Evolutionary conservation across 2,113 vertebrate species (phyloP).

Genomic region (Cyphomyrus discorhynchus): DNA sequence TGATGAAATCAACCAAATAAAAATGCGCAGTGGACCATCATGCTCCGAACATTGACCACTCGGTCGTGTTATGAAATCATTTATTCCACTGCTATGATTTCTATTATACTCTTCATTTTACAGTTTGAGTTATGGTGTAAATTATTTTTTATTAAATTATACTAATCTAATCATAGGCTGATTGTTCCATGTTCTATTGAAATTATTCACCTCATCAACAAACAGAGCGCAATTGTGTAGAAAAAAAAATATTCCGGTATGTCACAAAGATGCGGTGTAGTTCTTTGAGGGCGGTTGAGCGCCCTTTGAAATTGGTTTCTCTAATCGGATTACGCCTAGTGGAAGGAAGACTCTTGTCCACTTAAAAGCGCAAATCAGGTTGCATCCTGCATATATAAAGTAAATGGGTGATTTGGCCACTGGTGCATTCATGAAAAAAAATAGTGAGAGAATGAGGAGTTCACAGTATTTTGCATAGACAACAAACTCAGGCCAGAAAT

Average conservation of each 20-base stretch:
- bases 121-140: neutral
- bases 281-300: neutral
- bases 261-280: neutral
- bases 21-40: neutral
- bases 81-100: neutral
- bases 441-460: neutral
- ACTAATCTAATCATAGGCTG: neutral
- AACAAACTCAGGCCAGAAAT: neutral
- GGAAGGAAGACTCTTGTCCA: neutral
- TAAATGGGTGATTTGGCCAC: neutral
- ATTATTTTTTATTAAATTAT: neutral
- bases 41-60: neutral
- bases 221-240: neutral
- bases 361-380: neutral
- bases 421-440: neutral
- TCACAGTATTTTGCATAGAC: neutral
- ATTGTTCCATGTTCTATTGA: neutral
- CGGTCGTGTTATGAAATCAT: neutral
- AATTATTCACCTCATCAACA: conserved; percentile 1
- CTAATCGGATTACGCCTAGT: neutral
- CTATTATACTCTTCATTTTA: neutral
- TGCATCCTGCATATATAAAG: neutral
- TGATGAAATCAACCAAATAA: neutral
- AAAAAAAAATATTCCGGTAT: neutral
- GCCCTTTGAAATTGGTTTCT: neutral